These are phyloP conservation scores for Myopa tessellatipennis DNA, from an alignment of 2,888 invertebrate genomes.

Conservation along the genomic window DNA sequence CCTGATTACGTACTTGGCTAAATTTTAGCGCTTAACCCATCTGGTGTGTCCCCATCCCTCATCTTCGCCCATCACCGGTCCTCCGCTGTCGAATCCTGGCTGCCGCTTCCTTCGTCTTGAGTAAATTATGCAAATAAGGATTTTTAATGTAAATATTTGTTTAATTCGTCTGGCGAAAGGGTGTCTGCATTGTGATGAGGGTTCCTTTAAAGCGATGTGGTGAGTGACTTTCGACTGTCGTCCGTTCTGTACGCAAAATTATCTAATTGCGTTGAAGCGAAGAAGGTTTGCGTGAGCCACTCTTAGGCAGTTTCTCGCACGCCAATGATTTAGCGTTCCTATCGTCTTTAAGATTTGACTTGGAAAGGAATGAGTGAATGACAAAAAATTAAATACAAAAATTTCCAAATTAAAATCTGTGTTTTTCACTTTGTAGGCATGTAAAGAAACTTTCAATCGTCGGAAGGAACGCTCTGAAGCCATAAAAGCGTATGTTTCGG, in stretches of 20 bases:
- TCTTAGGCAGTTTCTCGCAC: not conserved
- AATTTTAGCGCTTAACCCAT: not conserved
- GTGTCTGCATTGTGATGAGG: constrained; percentile 36
- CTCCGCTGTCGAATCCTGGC: not conserved
- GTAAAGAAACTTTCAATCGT: too few relatives aligned
- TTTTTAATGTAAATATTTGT: constrained; percentile 65
- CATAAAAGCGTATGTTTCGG: too few relatives aligned
- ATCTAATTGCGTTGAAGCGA: constrained; percentile 65
- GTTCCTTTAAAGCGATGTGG: constrained; percentile 19
- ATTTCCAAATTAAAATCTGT: not conserved
- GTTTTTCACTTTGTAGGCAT: too few relatives aligned
- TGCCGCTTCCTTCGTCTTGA: constrained; percentile 42
- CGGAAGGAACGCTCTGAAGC: not conserved
- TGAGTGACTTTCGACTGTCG: too few relatives aligned
- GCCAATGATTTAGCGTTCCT: not conserved
- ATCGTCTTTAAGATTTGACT: too few relatives aligned
- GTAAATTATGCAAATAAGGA: constrained; percentile 66
- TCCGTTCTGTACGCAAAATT: constrained; percentile 50
- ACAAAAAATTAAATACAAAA: not conserved
- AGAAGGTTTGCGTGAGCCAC: constrained; percentile 44
- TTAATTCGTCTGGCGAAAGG: constrained; percentile 57
- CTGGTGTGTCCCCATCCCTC: not conserved
- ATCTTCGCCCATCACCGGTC: not conserved
- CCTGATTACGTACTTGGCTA: not conserved
- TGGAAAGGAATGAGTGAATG: not conserved